Evolutionary conservation across 2,797 vertebrate species (phyloP).

Genomic region (Tarsius wallacei): DNA sequence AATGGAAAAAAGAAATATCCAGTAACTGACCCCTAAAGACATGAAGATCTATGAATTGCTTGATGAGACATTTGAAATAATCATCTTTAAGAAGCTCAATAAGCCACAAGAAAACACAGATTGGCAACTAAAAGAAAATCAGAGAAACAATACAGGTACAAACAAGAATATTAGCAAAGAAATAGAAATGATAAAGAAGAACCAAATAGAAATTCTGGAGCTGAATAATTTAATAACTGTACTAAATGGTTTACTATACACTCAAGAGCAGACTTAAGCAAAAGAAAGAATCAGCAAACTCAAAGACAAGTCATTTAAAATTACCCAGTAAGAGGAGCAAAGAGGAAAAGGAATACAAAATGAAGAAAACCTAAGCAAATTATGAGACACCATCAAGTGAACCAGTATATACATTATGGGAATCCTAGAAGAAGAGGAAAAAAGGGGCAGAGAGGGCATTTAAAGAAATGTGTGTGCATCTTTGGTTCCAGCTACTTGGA

Average conservation of each 20-base stretch:
- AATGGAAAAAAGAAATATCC: neutral
- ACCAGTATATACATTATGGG: no score
- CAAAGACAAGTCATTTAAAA: neutral
- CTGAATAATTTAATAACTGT: neutral
- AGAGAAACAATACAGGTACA: neutral
- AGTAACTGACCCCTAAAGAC: neutral
- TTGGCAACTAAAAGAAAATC: neutral
- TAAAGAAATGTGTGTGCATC: neutral
- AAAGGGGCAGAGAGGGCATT: neutral
- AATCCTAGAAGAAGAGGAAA: neutral
- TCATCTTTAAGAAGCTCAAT: neutral
- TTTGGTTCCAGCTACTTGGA: no score
- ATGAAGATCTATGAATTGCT: neutral
- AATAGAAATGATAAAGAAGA: neutral
- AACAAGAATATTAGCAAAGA: neutral
- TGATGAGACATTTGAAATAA: neutral
- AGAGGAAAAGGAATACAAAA: neutral
- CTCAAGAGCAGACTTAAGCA: neutral
- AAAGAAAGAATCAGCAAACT: neutral
- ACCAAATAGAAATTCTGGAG: neutral
- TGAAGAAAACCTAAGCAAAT: neutral
- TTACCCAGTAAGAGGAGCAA: neutral
- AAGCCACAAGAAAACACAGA: neutral
- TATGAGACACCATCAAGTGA: neutral
- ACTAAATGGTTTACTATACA: neutral